Evolutionary conservation across 2,888 invertebrate species (phyloP).

Genomic region (Boloria selene): DNA sequence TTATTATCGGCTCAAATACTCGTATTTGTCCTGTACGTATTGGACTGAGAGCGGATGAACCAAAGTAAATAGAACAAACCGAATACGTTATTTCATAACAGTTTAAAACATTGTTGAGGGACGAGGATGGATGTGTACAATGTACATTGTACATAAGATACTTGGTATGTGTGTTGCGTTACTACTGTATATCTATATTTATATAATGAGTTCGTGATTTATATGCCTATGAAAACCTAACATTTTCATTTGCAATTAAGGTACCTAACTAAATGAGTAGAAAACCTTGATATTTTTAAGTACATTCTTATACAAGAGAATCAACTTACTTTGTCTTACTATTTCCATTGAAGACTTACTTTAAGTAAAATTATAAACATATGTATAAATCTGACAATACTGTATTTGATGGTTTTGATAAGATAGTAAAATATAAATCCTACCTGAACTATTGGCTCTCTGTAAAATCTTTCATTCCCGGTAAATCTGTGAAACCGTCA

Average conservation of each 20-base stretch:
- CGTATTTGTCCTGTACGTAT: slow-evolving; percentile 17
- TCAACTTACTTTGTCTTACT: background rate
- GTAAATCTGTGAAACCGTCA: slow-evolving; percentile 24
- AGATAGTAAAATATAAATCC: slow-evolving; percentile 13
- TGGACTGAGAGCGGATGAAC: slow-evolving; percentile 11
- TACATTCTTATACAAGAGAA: too few species aligned
- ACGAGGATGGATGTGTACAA: too few species aligned
- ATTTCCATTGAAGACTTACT: background rate
- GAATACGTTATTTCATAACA: slow-evolving; percentile 3
- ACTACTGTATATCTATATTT: too few species aligned
- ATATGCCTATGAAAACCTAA: too few species aligned
- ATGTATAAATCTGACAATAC: background rate
- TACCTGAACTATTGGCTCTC: slow-evolving; percentile 15
- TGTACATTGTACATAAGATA: too few species aligned
- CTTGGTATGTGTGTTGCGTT: too few species aligned
- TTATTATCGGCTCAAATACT: slow-evolving; percentile 32
- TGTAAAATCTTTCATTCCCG: slow-evolving; percentile 6
- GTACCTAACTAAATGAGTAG: too few species aligned
- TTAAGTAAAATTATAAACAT: background rate
- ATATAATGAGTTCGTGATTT: too few species aligned
- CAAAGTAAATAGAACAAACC: slow-evolving; percentile 3
- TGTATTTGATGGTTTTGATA: slow-evolving; percentile 4
- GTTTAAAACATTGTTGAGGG: background rate
- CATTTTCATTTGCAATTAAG: too few species aligned
- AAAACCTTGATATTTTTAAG: too few species aligned